These are phyloP conservation scores for Leptopilina syphax DNA, from an alignment of 2,888 invertebrate genomes.

Conservation along the genomic window DNA sequence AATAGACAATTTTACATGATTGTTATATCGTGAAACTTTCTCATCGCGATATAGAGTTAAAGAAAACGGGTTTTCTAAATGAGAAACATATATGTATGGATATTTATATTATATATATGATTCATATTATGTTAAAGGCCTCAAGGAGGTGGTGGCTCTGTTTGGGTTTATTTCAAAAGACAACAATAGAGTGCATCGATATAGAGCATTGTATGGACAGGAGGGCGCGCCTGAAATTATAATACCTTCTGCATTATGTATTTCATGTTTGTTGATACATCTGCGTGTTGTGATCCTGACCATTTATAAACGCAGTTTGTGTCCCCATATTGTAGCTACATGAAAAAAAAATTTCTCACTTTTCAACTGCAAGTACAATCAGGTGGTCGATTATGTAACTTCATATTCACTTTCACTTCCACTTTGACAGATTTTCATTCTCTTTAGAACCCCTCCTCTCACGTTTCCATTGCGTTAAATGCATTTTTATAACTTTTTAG, in stretches of 20 bases:
- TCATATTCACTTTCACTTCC: too few relatives aligned
- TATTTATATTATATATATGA: slow-evolving; percentile 57
- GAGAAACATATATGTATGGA: slow-evolving; percentile 58
- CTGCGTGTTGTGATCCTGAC: slow-evolving; percentile 64
- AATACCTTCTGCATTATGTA: slow-evolving; percentile 75
- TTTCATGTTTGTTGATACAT: slow-evolving; percentile 61
- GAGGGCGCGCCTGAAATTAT: slow-evolving; percentile 58
- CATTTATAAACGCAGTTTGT: slow-evolving; percentile 15
- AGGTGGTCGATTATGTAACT: too few relatives aligned
- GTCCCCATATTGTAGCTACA: too few relatives aligned
- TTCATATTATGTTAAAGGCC: slow-evolving; percentile 64
- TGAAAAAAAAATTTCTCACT: too few relatives aligned
- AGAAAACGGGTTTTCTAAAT: slow-evolving; percentile 61
- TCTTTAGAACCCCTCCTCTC: too few relatives aligned
- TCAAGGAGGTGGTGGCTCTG: slow-evolving; percentile 58
- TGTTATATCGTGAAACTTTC: slow-evolving; percentile 30
- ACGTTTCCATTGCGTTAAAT: too few relatives aligned
- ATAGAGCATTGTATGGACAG: slow-evolving; percentile 64
- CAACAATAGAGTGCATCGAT: slow-evolving; percentile 65
- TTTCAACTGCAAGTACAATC: too few relatives aligned
- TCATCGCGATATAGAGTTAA: slow-evolving; percentile 52
- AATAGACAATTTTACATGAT: slow-evolving; percentile 24
- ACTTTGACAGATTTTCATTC: too few relatives aligned
- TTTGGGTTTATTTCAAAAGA: slow-evolving; percentile 68
- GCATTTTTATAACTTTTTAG: too few relatives aligned